These are phyloP conservation scores for Hormaphis cornu DNA, from an alignment of 1,140 invertebrate genomes.

Conservation along the genomic window DNA sequence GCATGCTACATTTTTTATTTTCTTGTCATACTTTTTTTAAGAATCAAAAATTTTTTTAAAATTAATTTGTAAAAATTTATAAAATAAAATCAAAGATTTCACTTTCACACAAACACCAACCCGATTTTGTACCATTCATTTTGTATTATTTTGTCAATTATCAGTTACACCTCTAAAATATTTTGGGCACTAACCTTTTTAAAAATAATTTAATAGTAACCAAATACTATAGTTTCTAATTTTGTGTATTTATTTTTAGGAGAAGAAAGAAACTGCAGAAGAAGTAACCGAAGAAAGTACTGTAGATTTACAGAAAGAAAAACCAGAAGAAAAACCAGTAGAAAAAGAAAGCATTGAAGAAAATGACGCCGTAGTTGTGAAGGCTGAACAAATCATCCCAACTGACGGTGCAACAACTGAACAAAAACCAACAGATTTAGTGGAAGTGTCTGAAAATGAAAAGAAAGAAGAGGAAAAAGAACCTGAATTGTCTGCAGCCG, in stretches of 20 bases:
- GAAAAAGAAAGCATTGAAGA: slow-evolving; percentile 36
- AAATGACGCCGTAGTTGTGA: slow-evolving; percentile 34
- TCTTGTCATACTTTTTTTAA: too few species aligned
- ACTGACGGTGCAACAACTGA: not conserved
- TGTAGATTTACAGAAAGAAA: slow-evolving; percentile 42
- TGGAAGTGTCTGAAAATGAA: slow-evolving; percentile 41
- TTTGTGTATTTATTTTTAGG: slow-evolving; percentile 13
- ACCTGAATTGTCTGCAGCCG: slow-evolving; percentile 33
- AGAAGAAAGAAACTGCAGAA: slow-evolving; percentile 41
- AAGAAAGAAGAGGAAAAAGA: slow-evolving; percentile 35
- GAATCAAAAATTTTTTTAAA: too few species aligned
- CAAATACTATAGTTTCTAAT: not conserved
- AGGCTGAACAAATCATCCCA: slow-evolving; percentile 16
- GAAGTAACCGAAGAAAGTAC: slow-evolving; percentile 42
- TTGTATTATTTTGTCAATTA: too few species aligned
- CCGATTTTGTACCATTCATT: too few species aligned
- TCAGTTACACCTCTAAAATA: too few species aligned
- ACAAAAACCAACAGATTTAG: slow-evolving; percentile 42
- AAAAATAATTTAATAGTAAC: too few species aligned
- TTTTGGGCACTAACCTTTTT: too few species aligned
- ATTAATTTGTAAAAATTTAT: too few species aligned
- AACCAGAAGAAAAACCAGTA: slow-evolving; percentile 43
- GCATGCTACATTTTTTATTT: too few species aligned
- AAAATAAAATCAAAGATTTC: too few species aligned
- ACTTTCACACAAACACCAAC: too few species aligned